A percentile compares a stretch with the other conserved stretches of the same genome.
phyloP scores from a whole-genome alignment of 2,888 invertebrate species.

The Tachina grossa region DNA sequence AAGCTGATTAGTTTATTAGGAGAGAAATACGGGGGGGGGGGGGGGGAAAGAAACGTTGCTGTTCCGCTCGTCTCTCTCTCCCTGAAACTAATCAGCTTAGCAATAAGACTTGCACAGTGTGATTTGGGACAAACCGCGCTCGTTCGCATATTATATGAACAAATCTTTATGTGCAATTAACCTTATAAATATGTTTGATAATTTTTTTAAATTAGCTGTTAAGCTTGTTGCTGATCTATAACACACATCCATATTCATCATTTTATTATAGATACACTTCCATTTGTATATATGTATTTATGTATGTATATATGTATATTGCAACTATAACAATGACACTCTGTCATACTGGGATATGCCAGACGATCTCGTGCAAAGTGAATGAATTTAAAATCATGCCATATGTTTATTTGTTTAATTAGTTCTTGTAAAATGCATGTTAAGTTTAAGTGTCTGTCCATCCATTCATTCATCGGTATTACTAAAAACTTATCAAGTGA shows the following conservation, averaged over 20 bases:
- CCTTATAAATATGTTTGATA: constrained; percentile 50
- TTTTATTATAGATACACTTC: not conserved
- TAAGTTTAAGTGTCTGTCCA: constrained; percentile 5
- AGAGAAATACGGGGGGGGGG: too few relatives aligned
- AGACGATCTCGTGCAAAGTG: constrained; percentile 13
- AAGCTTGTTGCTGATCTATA: constrained; percentile 49
- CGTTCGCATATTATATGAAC: not conserved
- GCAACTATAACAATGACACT: constrained; percentile 10
- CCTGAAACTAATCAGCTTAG: too few relatives aligned
- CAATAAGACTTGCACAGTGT: too few relatives aligned
- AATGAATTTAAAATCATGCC: constrained; percentile 33
- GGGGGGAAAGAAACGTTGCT: too few relatives aligned
- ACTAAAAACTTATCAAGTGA: constrained; percentile 47
- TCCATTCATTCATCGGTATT: not conserved
- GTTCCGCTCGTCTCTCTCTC: too few relatives aligned
- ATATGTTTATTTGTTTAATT: constrained; percentile 39
- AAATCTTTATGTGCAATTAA: constrained; percentile 52
- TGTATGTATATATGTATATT: not conserved
- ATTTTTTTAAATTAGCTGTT: constrained; percentile 49
- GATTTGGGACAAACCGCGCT: not conserved
- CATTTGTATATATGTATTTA: not conserved
- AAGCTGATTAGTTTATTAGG: too few relatives aligned
- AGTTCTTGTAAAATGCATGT: constrained; percentile 32
- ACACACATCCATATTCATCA: constrained; percentile 16
- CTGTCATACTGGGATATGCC: constrained; percentile 13